Percentiles rank a stretch among this genome's conserved stretches.
These are phyloP conservation scores for Drosophila lacicola DNA, from an alignment of 2,888 invertebrate genomes.

Conservation along the genomic window DNA sequence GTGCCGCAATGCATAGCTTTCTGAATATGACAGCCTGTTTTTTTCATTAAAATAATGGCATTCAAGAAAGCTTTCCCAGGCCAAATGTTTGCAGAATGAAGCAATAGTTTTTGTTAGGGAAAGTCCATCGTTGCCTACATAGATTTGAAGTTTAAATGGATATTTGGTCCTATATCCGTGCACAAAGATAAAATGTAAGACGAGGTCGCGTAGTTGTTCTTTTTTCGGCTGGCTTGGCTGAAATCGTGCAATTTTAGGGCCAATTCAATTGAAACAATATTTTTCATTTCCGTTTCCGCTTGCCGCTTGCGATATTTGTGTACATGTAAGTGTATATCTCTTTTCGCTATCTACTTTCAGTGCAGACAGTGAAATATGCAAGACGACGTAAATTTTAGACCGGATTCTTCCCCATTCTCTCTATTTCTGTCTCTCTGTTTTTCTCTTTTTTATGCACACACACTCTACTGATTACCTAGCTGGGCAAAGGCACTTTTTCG, in stretches of 20 bases:
- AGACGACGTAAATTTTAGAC: constrained; percentile 26
- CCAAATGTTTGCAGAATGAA: neutral
- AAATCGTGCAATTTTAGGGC: constrained; percentile 79
- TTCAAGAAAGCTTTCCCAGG: neutral
- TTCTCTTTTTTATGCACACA: neutral
- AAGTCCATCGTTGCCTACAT: neutral
- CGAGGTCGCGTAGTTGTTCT: constrained; percentile 13
- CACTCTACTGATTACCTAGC: constrained; percentile 32
- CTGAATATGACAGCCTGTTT: neutral
- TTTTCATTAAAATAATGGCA: neutral
- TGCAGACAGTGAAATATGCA: constrained; percentile 23
- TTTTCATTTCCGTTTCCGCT: constrained; percentile 80
- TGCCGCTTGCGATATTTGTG: constrained; percentile 55
- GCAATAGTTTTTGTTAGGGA: neutral
- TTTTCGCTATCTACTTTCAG: constrained; percentile 46
- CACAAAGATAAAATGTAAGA: neutral
- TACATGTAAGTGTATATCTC: constrained; percentile 27
- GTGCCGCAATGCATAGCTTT: neutral
- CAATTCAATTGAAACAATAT: constrained; percentile 83
- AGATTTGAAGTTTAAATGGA: neutral
- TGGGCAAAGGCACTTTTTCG: constrained; percentile 34
- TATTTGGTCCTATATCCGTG: neutral
- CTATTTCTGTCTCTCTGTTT: neutral
- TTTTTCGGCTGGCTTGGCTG: constrained; percentile 50
- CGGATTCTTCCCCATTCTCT: constrained; percentile 20